Base-by-base conservation (phyloP, 2,797 vertebrate species). In the Coregonus sp. region DNA sequence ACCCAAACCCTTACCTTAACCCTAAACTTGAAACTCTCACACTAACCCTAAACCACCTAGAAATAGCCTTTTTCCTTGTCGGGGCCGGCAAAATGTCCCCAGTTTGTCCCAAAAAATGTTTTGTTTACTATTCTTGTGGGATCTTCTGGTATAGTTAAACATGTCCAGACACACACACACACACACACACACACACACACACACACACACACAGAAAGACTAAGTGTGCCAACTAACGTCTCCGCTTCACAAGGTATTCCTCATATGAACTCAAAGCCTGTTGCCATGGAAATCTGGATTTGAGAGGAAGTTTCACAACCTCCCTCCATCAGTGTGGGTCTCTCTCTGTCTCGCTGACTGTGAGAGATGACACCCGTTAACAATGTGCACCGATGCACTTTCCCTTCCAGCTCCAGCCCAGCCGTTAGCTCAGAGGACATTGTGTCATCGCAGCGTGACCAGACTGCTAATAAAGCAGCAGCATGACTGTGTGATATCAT, bases 201-300 rank as follows among this genome's bases (percentile, higher is more conserved):
- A 33, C 47, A 71, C 47, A 29, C 40, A 51, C 12, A 52, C 20
- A 71, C 0, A 66, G 5, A 40, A 6, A 6, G 5, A 6, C 6
- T 1, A 7, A 40, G 40, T 47, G 40, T 47, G 9, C 40, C 40
- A 47, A 47, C 40, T 47, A 2, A 47, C 40, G 40, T 47, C 40
- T 47, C 40, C 35, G 52, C 74, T 71, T 61, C 70, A 78, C 40
- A 47, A 47, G 72, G 71, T 75, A 74, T 77, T 79, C 77, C 56
- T 52, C 47, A 73, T 72, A 74, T 54, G 66, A 78, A 79, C 75
- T 77, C 75, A 59, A 78, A 80, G 78, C 78, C 70, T 29, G 82
- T 84, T 84, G 75, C 80, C 82, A 84, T 84, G 81, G 82, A 77
- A 63, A 84, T 78, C 70, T 75, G 78, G 75, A 29, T 7, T n/a